A percentile compares a stretch with the other conserved stretches of the same genome.
These are phyloP conservation scores for Bothrops jararaca DNA, from an alignment of 2,113 vertebrate species.

Conservation along the genomic window DNA sequence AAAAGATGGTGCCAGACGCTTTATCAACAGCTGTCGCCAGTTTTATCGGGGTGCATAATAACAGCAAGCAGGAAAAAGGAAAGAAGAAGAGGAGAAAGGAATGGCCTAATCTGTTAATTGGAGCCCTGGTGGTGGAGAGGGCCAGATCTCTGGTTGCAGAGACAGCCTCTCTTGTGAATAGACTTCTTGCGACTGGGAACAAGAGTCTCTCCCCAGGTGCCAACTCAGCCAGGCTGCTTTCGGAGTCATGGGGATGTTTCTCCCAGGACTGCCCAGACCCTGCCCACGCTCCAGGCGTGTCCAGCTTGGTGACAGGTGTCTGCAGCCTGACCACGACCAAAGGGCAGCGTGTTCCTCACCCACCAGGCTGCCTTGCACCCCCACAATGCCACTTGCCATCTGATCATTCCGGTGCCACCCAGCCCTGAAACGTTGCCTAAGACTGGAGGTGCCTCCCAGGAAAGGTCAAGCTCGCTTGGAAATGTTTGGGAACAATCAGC, in stretches of 20 bases:
- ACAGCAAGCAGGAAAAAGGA: background rate
- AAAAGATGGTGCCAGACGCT: slow-evolving; percentile 44
- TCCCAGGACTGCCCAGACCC: background rate
- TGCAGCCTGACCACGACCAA: slow-evolving; percentile 34
- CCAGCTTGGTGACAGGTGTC: slow-evolving; percentile 47
- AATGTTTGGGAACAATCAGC: slow-evolving; percentile 64
- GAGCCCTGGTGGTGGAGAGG: slow-evolving; percentile 19
- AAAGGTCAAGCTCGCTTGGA: slow-evolving; percentile 2
- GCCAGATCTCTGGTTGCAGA: slow-evolving; percentile 22
- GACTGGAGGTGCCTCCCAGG: slow-evolving; percentile 7
- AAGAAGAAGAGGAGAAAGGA: background rate
- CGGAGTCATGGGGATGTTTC: slow-evolving; percentile 42
- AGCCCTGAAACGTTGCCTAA: slow-evolving; percentile 26
- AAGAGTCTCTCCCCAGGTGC: slow-evolving; percentile 44
- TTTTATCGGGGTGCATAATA: slow-evolving; percentile 50
- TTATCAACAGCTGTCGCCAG: slow-evolving; percentile 49
- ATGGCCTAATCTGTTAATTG: background rate
- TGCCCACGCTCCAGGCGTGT: slow-evolving; percentile 40
- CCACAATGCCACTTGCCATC: accelerated
- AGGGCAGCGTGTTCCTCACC: background rate
- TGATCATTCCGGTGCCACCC: background rate
- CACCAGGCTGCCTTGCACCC: background rate
- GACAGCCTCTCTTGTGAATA: background rate
- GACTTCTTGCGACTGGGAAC: slow-evolving; percentile 45
- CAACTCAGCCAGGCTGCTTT: slow-evolving; percentile 31